Base-by-base conservation (phyloP, 2,888 invertebrate species). In the Caenorhabditis sp. region DNA sequence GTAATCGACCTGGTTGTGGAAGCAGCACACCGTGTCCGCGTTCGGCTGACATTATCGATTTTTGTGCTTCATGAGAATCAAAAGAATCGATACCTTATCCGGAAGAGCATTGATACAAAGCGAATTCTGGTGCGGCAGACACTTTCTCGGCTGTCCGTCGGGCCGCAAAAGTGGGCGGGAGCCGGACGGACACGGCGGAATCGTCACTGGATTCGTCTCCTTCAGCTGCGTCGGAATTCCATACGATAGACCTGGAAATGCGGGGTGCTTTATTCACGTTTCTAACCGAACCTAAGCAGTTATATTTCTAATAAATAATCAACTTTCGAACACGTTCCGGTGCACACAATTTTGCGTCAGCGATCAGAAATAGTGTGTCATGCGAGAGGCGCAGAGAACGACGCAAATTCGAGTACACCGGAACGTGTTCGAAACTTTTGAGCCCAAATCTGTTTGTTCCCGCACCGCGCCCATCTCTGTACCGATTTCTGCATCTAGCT, bases 1-100 rank as follows among this genome's bases (percentile, higher is more conserved):
- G 77, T 88, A 88, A 77, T 88, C 88, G 27, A 88, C 88, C 55
- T 88, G 87, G 62, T 88, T 88, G 66, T 88, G 85, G 75, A 83
- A 88, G 78, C 88, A 88, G 74, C 88, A 88, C 13, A 88, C 87
- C 7, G 86, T 84, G 9, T 83, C 83, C 7, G 87, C 85, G 65
- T 88, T 85, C 9, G 87, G 84, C 87, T 88, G 63, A 22, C 84
- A 65, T 43, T 13, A 43, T 11, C 2, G 30, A 59, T 43, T 24
- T 48, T 48, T 30, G 24, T 48, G 13, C 13, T 37, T 53, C 32
- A 9, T 30, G 15, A 59, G 17, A 52, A 11, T 50, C 5, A 30
- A 30, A 30, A 30, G 30, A 30, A 30, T 7, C 30, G 30, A 1
- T 2, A 84, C 83, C 66, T 83, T 84, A 61, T 88, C 87, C 22